These are phyloP conservation scores for Sturnus vulgaris DNA, from an alignment of 2,113 vertebrate species.

Conservation along the genomic window DNA sequence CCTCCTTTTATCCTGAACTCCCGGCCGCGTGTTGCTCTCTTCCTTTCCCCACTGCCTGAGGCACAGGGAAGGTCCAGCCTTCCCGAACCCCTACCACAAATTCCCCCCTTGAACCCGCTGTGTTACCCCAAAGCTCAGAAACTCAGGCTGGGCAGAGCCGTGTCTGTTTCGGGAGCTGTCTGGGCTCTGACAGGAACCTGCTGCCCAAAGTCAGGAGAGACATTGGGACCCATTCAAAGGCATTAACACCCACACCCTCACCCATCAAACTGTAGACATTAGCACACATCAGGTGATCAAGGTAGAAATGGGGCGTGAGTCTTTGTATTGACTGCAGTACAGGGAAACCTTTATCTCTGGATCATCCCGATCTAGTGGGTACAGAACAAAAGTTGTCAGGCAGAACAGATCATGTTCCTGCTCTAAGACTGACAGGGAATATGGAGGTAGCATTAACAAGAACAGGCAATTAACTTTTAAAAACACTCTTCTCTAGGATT, in stretches of 20 bases:
- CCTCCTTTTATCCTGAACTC: neutral
- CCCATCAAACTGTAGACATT: neutral
- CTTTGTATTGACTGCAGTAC: neutral
- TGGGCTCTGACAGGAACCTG: neutral
- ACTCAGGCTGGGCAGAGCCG: neutral
- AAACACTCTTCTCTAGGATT: neutral
- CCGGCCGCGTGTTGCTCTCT: accelerated
- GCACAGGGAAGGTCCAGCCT: neutral
- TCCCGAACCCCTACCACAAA: too few relatives aligned
- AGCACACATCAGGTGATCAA: neutral
- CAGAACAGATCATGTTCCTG: neutral
- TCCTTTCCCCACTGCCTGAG: neutral
- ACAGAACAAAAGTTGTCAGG: neutral
- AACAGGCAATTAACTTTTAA: neutral
- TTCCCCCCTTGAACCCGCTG: neutral
- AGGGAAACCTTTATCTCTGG: neutral
- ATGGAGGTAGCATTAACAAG: neutral
- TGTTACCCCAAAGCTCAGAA: neutral
- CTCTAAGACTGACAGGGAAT: neutral
- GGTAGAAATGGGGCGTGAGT: neutral
- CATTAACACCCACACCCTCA: neutral
- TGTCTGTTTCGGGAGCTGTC: neutral
- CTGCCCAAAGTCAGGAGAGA: neutral
- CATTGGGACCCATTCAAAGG: neutral
- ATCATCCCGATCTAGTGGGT: neutral